phyloP scores from a whole-genome alignment of 2,797 vertebrate species.

The Molossus alvarezi region DNA sequence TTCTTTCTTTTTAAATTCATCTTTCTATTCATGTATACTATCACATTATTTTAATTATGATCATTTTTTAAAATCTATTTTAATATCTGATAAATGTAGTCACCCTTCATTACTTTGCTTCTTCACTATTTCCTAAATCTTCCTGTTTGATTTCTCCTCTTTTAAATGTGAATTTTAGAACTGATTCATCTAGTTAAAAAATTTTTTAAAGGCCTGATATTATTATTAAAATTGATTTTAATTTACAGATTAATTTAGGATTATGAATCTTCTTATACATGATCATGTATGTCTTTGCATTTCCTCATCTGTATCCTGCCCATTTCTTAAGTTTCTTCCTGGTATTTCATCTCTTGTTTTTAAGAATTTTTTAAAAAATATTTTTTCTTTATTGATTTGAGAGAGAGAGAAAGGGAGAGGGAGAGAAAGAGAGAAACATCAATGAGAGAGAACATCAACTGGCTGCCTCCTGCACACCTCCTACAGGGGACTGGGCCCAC shows the following conservation, averaged over 20 bases:
- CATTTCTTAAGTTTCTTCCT: conserved; percentile 35
- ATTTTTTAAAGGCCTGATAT: background rate
- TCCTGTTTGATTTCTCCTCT: conserved; percentile 23
- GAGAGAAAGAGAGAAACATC: too few relatives aligned
- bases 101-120: background rate
- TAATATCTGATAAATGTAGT: background rate
- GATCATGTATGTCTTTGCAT: background rate
- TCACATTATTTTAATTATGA: background rate
- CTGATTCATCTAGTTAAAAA: background rate
- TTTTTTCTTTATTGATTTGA: too few relatives aligned
- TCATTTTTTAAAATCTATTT: background rate
- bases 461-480: too few relatives aligned
- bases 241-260: conserved; percentile 16
- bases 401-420: too few relatives aligned
- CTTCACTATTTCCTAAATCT: conserved; percentile 4
- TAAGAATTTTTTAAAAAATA: background rate
- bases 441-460: too few relatives aligned
- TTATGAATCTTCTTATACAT: background rate
- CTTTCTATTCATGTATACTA: background rate
- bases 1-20: conserved; percentile 7
- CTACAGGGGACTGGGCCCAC: too few relatives aligned
- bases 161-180: conserved; percentile 38
- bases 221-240: background rate
- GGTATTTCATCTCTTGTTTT: background rate
- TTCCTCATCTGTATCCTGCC: background rate